A percentile compares a stretch with the other conserved stretches of the same genome.
phyloP scores from a whole-genome alignment of 2,888 invertebrate species.

The Metalampra italica region DNA sequence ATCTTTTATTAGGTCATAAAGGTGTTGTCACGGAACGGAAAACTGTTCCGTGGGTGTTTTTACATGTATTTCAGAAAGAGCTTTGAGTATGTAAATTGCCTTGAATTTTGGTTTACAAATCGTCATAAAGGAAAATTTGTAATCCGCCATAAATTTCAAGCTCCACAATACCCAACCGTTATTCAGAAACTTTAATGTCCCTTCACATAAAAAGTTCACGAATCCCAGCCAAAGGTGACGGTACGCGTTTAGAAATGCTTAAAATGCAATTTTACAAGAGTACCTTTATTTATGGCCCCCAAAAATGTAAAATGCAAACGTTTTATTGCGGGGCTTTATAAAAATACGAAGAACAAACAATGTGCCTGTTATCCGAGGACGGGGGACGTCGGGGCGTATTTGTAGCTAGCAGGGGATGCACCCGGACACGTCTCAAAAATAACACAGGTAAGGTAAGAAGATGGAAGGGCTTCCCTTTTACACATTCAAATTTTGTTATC shows the following conservation, averaged over 20 bases:
- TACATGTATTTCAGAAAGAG: too few species aligned
- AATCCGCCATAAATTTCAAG: slow-evolving; percentile 43
- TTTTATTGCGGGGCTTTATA: slow-evolving; percentile 73
- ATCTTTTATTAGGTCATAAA: too few species aligned
- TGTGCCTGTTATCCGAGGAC: slow-evolving; percentile 60
- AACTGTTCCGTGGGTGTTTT: too few species aligned
- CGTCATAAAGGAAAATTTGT: slow-evolving; percentile 15
- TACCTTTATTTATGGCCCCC: slow-evolving; percentile 71
- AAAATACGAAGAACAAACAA: slow-evolving; percentile 75
- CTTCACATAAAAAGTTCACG: slow-evolving; percentile 38
- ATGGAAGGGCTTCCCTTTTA: slow-evolving; percentile 4
- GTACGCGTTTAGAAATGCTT: slow-evolving; percentile 68
- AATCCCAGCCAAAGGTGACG: slow-evolving; percentile 57
- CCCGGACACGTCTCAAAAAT: slow-evolving; percentile 39
- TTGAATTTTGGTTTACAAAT: slow-evolving; percentile 2
- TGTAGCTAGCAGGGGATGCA: slow-evolving; percentile 44
- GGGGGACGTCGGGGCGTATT: slow-evolving; percentile 63
- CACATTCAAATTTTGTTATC: slow-evolving; percentile 11
- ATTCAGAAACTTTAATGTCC: slow-evolving; percentile 50
- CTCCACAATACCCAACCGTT: slow-evolving; percentile 46
- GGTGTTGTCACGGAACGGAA: too few species aligned
- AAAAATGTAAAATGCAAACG: slow-evolving; percentile 76
- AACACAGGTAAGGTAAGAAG: slow-evolving; percentile 32
- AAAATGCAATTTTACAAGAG: slow-evolving; percentile 75
- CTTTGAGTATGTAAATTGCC: too few species aligned